Conservation (phyloP, 2,113 vertebrate genomes). For the Erinaceus europaeus region DNA sequence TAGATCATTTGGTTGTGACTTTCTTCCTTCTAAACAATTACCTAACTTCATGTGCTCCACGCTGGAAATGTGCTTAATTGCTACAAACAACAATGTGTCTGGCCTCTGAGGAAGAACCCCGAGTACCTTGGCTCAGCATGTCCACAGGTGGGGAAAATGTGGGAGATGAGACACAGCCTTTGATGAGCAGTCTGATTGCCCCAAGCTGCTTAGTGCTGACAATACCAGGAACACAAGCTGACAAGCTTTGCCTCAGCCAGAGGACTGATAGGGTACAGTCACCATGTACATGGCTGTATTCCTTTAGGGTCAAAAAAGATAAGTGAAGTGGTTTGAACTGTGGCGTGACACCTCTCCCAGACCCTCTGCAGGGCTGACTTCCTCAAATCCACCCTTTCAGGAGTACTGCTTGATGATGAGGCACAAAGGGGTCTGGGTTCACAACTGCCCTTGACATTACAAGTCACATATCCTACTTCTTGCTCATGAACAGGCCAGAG, state of each 20-base stretch:
- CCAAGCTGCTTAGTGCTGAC: background rate
- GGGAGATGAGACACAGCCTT: background rate
- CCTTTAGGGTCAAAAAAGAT: background rate
- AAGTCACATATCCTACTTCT: background rate
- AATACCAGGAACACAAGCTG: background rate
- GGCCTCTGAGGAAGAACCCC: background rate
- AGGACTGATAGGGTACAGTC: fast-evolving
- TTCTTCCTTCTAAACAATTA: background rate
- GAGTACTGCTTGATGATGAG: background rate
- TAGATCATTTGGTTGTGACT: background rate
- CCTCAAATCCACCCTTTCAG: too few species aligned
- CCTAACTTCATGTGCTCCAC: background rate
- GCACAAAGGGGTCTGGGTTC: background rate
- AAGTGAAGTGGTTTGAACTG: too few species aligned
- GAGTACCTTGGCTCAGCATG: background rate
- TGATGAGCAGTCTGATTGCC: background rate
- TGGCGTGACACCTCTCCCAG: background rate
- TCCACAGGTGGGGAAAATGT: background rate
- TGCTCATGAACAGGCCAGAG: background rate
- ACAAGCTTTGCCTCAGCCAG: background rate
- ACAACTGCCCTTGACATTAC: background rate
- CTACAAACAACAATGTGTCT: background rate
- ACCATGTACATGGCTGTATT: background rate
- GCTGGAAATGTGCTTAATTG: background rate
- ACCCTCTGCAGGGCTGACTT: background rate